These are phyloP conservation scores for Bambusicola thoracicus DNA, from an alignment of 2,113 vertebrate species.

Conservation along the genomic window DNA sequence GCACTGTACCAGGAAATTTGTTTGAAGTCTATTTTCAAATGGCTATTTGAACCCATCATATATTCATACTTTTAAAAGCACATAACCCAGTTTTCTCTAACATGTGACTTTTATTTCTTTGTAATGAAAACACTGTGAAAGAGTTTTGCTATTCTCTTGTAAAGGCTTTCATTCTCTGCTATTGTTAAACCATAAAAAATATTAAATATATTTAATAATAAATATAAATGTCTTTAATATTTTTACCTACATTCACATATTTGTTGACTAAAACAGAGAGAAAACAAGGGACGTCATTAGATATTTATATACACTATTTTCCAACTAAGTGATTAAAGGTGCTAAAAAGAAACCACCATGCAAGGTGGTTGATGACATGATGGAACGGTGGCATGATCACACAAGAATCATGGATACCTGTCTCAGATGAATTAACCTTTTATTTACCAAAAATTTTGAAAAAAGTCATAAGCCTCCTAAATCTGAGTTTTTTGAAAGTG, in stretches of 20 bases:
- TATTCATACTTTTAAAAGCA: conserved; percentile 24
- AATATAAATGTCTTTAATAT: background rate
- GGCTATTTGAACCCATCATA: background rate
- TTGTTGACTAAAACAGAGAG: background rate
- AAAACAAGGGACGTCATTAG: background rate
- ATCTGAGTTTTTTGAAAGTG: background rate
- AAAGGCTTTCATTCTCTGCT: background rate
- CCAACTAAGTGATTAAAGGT: background rate
- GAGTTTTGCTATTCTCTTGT: background rate
- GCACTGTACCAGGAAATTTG: background rate
- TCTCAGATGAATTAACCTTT: background rate
- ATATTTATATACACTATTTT: background rate
- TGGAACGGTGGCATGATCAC: background rate
- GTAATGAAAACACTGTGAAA: background rate
- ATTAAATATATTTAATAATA: background rate
- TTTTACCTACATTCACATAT: background rate
- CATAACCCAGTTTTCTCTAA: conserved; percentile 9
- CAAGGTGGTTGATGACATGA: background rate
- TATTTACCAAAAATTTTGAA: background rate
- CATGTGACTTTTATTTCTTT: conserved; percentile 12
- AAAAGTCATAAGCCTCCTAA: background rate
- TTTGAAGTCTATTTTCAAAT: conserved; percentile 52
- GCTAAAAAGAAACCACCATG: background rate
- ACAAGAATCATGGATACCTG: background rate
- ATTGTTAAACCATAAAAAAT: background rate